Conservation (phyloP, 1,140 invertebrate species). For the Nautilus pompilius region DNA sequence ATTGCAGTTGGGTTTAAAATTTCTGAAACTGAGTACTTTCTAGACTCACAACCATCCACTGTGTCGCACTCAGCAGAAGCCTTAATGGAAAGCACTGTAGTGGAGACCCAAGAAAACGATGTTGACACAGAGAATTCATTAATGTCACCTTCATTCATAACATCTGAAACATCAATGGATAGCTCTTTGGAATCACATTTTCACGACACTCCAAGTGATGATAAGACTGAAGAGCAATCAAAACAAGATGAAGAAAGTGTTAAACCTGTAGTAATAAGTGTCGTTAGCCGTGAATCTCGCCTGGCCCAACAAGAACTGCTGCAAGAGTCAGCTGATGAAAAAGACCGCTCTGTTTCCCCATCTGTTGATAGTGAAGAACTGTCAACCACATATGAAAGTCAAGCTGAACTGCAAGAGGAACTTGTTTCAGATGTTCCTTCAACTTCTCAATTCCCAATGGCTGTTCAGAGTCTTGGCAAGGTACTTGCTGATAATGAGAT, state of each 20-base stretch:
- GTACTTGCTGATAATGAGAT: conserved; percentile 42
- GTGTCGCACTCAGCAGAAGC: no score
- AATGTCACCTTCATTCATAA: no score
- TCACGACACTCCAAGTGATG: conserved; percentile 14
- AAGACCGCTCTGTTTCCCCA: conserved; percentile 42
- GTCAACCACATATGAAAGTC: conserved; percentile 28
- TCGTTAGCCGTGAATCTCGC: conserved; percentile 42
- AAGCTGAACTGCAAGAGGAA: conserved; percentile 23
- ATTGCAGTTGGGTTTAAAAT: no score
- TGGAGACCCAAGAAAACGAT: no score
- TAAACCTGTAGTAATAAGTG: conserved; percentile 10
- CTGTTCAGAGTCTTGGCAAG: conserved; percentile 36
- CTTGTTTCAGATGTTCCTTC: conserved; percentile 6
- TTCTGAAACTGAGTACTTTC: no score
- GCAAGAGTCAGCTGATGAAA: conserved; percentile 40
- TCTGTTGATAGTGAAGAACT: conserved; percentile 32
- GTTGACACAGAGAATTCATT: no score
- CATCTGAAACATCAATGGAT: no score
- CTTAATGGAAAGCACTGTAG: no score
- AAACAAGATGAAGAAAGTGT: neutral
- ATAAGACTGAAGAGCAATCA: conserved; percentile 11
- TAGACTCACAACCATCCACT: no score
- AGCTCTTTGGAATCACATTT: conserved; percentile 15
- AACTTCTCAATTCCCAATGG: conserved; percentile 38
- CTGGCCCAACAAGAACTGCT: conserved; percentile 44